Evolutionary conservation across 1,140 invertebrate genomes (phyloP).

Genomic region (Diprion similis): DNA sequence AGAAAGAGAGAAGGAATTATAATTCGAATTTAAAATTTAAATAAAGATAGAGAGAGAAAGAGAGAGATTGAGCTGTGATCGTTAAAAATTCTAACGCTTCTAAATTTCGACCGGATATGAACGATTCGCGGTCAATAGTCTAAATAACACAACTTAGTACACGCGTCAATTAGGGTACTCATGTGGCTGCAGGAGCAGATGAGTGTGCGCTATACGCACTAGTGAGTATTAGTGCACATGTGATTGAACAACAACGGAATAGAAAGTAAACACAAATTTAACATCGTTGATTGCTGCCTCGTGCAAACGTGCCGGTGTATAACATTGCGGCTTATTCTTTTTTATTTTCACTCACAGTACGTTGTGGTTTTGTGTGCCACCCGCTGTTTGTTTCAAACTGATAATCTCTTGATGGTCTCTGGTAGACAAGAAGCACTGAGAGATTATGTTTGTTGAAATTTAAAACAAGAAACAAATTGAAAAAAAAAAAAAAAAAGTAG

Average conservation of each 20-base stretch:
- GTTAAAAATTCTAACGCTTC: not conserved
- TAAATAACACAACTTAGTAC: not conserved
- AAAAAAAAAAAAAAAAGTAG: not conserved
- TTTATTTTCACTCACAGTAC: not conserved
- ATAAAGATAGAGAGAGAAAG: no score
- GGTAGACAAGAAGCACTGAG: no score
- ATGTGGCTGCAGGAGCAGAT: not conserved
- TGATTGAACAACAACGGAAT: not conserved
- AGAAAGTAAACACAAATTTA: conserved; percentile 1
- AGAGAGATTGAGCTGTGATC: no score
- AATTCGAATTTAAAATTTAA: no score
- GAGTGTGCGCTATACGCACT: no score
- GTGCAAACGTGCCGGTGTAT: not conserved
- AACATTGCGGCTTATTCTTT: not conserved
- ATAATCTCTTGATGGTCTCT: no score
- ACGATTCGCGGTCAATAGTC: not conserved
- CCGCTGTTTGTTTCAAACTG: not conserved
- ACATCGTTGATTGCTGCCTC: not conserved
- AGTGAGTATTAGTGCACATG: no score
- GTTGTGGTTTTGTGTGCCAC: not conserved
- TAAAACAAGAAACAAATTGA: no score
- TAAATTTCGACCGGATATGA: not conserved
- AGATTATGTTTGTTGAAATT: no score
- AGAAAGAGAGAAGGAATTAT: no score
- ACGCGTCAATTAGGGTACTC: not conserved